phyloP scores from a whole-genome alignment of 2,113 vertebrate genomes.

The Tylochromis polylepis region DNA sequence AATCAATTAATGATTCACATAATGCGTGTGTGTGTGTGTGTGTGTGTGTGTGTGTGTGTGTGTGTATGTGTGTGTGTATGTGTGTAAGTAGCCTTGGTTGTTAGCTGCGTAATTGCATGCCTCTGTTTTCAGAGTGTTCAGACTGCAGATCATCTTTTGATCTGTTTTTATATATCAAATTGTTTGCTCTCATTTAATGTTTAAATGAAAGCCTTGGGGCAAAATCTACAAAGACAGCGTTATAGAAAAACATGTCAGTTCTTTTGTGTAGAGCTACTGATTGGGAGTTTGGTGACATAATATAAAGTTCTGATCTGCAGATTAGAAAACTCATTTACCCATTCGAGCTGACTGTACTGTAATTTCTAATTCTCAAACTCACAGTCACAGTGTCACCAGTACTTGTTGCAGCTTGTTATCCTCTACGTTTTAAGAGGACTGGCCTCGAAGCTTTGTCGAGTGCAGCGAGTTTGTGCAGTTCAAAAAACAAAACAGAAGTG shows the following conservation, averaged over 20 bases:
- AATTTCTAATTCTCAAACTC: slow-evolving; percentile 13
- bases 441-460: not conserved
- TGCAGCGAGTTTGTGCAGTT: not conserved
- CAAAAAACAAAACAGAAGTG: not conserved
- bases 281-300: not conserved
- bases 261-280: not conserved
- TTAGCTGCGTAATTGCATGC: not conserved
- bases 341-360: not conserved
- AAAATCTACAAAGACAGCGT: not conserved
- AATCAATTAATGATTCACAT: not conserved
- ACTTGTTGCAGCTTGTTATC: not conserved
- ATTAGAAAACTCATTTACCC: not conserved
- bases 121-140: not conserved
- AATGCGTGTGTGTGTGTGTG: not conserved
- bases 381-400: slow-evolving; percentile 17
- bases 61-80: not conserved
- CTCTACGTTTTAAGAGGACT: not conserved
- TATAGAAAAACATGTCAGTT: not conserved
- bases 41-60: not conserved
- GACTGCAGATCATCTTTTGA: not conserved
- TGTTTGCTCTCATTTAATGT: not conserved
- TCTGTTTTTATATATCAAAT: not conserved
- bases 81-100: not conserved
- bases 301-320: not conserved
- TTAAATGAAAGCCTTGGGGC: slow-evolving; percentile 1